Conservation (phyloP, 1,140 invertebrate genomes). For the Luehdorfia chinensis region DNA sequence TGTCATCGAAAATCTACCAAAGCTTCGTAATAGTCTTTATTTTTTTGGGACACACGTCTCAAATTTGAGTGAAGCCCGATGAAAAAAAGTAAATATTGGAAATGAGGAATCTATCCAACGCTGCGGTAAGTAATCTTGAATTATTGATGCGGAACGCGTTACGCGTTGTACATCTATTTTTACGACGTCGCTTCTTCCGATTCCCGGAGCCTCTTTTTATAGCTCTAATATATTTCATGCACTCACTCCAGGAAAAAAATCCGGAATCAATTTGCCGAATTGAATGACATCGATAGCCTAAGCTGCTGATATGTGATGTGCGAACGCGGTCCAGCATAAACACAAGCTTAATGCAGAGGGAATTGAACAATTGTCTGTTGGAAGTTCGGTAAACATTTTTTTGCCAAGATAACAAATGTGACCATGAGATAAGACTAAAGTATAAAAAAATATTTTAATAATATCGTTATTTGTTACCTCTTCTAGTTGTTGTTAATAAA, state of each 20-base stretch:
- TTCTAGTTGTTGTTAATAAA: too few relatives aligned
- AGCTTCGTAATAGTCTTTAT: too few relatives aligned
- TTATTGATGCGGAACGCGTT: constrained; percentile 53
- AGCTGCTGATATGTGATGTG: constrained; percentile 44
- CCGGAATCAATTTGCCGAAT: constrained; percentile 41
- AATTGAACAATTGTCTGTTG: not conserved
- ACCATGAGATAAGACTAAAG: too few relatives aligned
- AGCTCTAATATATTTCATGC: constrained; percentile 54
- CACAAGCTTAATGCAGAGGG: constrained; percentile 18
- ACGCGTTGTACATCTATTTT: constrained; percentile 61
- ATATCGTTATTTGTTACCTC: too few relatives aligned
- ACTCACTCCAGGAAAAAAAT: constrained; percentile 39
- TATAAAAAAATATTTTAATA: too few relatives aligned
- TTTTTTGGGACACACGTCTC: too few relatives aligned
- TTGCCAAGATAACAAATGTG: too few relatives aligned
- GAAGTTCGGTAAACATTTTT: too few relatives aligned
- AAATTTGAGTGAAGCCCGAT: constrained; percentile 3
- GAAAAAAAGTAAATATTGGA: constrained; percentile 43
- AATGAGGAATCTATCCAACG: constrained; percentile 39
- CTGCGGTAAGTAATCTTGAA: constrained; percentile 51
- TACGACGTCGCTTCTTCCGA: constrained; percentile 41
- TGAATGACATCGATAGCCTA: constrained; percentile 34
- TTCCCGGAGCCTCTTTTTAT: constrained; percentile 56
- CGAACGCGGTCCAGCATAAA: constrained; percentile 47
- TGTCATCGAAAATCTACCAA: constrained; percentile 8